Percentiles rank a stretch among this genome's conserved stretches.
phyloP scores from a whole-genome alignment of 2,113 vertebrate species.

The Rutilus rutilus region DNA sequence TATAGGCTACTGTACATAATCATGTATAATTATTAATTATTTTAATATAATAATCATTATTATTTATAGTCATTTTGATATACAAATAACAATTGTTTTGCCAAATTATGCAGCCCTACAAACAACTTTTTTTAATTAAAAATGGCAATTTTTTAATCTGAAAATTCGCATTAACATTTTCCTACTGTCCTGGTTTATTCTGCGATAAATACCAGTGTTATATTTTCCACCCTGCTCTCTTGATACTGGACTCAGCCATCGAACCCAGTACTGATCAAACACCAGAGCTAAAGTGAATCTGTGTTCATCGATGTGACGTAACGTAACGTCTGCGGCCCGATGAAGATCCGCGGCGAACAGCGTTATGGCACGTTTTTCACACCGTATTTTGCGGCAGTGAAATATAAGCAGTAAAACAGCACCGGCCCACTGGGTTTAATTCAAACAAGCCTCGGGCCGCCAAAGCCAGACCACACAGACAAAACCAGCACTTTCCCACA shows the following conservation, averaged over 20 bases:
- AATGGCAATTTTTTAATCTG: too few relatives aligned
- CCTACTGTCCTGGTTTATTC: neutral
- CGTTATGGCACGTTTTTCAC: conserved; percentile 23
- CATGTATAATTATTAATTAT: too few relatives aligned
- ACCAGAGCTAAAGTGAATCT: neutral
- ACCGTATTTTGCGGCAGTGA: conserved; percentile 35
- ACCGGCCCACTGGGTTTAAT: conserved; percentile 31
- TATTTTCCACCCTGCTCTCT: neutral
- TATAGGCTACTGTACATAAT: too few relatives aligned
- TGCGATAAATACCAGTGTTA: neutral
- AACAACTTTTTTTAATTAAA: too few relatives aligned
- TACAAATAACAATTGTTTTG: too few relatives aligned
- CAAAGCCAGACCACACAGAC: conserved; percentile 51
- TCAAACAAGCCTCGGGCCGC: conserved; percentile 48
- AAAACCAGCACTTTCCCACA: conserved; percentile 43
- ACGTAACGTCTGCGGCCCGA: conserved; percentile 6
- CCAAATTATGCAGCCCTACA: too few relatives aligned
- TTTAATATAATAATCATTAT: too few relatives aligned
- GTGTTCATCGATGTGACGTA: neutral
- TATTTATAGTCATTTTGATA: too few relatives aligned
- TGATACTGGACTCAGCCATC: neutral
- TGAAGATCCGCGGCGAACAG: neutral
- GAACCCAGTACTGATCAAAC: neutral
- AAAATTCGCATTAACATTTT: too few relatives aligned
- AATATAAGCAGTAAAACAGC: conserved; percentile 55